These are phyloP conservation scores for Apaloderma vittatum DNA, from an alignment of 2,113 vertebrate species.

Conservation along the genomic window DNA sequence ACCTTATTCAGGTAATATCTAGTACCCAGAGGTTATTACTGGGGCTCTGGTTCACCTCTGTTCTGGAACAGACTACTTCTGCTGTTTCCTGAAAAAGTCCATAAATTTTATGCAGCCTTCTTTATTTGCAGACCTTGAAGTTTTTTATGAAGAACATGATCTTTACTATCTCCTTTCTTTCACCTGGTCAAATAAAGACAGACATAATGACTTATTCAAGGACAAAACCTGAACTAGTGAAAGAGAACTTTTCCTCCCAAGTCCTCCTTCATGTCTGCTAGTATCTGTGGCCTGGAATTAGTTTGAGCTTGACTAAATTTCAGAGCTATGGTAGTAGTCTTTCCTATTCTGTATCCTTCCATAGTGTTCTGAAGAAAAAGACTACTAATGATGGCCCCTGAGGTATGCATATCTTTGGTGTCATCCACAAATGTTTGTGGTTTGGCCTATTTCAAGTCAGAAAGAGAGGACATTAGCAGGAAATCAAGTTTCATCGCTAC, in stretches of 20 bases:
- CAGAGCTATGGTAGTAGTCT: background rate
- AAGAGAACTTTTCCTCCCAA: background rate
- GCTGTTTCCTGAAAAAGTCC: background rate
- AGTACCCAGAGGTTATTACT: fast-evolving
- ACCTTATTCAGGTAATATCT: background rate
- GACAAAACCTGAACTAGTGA: background rate
- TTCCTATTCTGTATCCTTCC: background rate
- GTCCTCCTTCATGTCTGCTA: background rate
- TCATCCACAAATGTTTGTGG: background rate
- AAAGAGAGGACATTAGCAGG: background rate
- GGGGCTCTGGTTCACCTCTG: background rate
- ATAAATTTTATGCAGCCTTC: background rate
- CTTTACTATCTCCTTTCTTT: background rate
- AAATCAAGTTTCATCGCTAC: background rate
- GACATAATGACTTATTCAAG: background rate
- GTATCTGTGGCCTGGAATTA: background rate
- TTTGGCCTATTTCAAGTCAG: background rate
- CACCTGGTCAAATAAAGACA: background rate
- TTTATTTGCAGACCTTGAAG: background rate
- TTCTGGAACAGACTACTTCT: background rate
- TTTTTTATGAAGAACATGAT: background rate
- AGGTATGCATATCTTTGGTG: background rate
- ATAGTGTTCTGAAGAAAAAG: background rate
- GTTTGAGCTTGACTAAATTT: background rate
- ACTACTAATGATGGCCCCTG: background rate